Evolutionary conservation across 2,797 vertebrate species (phyloP), one percentile per base, ranked within the genome.

Genomic region (Notolepis coatsorum): DNA sequence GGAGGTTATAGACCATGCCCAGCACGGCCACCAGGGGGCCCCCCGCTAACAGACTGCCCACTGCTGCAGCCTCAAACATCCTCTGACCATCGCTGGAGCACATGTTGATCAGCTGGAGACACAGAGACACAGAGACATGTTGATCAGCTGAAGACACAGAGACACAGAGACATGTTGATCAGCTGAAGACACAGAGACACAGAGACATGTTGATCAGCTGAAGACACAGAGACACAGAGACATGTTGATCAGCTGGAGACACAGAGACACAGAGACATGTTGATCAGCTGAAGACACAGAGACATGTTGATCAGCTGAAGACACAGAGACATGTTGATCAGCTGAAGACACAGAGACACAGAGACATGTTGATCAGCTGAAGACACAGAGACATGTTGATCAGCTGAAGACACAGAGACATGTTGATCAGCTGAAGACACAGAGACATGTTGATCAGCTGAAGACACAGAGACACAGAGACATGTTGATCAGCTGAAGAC

Each of bases 51-150:
- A 98, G 87, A 80, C 95, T 96, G 79, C 96, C 96, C 68, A 97
- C 93, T 0, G 94, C 95, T 2, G 96, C 95, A 1, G 95, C 96
- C 75, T 98, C 96, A 52, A 96, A 98, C 95, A 97, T 95, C 77
- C 96, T 90, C 81, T 95, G 96, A 17, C 96, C 96, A 0, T 98
- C 96, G 7, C 82, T 95, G 76, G 95, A 97, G 61, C 96, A 98
- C 33, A 98, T 90, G 73, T 97, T 98, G 79, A 98, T 91, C 73
- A 97, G 88, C 96, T 97, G 84, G 2, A 77, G 86, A 74, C 77
- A 24, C 33, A 33, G 12, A 30, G 49, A 25, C 21, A 30, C 53
- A 53, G 23, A 39, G 27, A 47, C 25, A 5, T n/a, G n/a, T n/a
- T n/a, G n/a, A n/a, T n/a, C n/a, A n/a, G n/a, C n/a, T n/a, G 12